Base-by-base conservation (phyloP, 2,797 vertebrate genomes). In the Labeo calbasu region DNA sequence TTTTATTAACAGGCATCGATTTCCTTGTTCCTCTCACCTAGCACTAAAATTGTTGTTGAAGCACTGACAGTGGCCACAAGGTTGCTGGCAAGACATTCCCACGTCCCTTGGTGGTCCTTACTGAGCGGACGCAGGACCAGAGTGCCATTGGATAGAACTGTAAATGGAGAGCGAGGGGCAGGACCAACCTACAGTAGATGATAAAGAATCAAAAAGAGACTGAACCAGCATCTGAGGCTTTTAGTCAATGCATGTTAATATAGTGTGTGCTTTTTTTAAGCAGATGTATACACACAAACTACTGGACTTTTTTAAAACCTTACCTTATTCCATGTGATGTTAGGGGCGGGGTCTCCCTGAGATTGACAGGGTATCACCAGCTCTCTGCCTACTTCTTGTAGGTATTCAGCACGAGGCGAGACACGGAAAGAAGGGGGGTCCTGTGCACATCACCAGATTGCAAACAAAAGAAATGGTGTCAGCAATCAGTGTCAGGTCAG, bases 351-450 rank as follows among this genome's bases (percentile, higher is more conserved):
- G 89, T 99, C 97, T 84, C 97, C 98, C 0, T 0, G 85, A 55
- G 96, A 96, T 0, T 88, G 76, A 11, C 98, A 99, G 11, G 97
- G 96, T 66, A 99, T 95, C 73, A 96, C 90, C 76, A 99, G 92
- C 68, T 97, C 95, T 88, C 98, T 91, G 61, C 98, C 98, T 76
- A 98, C 96, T 91, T 99, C 98, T 89, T 99, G 97, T 87, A 98
- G 96, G 87, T 99, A 99, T 59, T 99, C 97, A 10, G 95, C 92
- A 63, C 92, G 95, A 68, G 98, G 98, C 23, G 90, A 84, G 68
- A 96, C 86, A 0, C 79, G 89, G 90, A 99, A 97, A 2, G 88
- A 81, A 0, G 98, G 98, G 0, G 98, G 98, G 80, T 98, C 96
- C 98, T 99, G 90, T 4, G 91, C 36, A 69, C 12, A 53, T 13